These are phyloP conservation scores for Sebastes taczanowskii DNA, from an alignment of 2,797 vertebrate genomes.

Conservation along the genomic window DNA sequence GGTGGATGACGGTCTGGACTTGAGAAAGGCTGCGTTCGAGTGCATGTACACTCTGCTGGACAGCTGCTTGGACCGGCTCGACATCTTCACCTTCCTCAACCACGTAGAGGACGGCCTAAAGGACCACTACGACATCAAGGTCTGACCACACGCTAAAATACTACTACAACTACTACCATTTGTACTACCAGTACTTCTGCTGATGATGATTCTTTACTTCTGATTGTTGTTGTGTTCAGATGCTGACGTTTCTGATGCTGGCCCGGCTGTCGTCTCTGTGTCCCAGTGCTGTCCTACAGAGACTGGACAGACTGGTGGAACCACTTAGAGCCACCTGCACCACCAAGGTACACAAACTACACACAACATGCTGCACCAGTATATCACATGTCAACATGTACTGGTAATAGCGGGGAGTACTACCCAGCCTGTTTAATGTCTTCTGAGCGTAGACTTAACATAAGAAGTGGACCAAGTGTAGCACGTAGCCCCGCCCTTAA, in stretches of 20 bases:
- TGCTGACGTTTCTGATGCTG: slow-evolving; percentile 97
- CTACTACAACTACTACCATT: too few relatives aligned
- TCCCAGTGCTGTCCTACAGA: slow-evolving; percentile 95
- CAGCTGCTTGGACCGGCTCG: slow-evolving; percentile 92
- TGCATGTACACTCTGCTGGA: slow-evolving; percentile 98
- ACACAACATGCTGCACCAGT: neutral
- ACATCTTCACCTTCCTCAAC: slow-evolving; percentile 94
- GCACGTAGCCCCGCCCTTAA: too few relatives aligned
- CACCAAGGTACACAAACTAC: slow-evolving; percentile 83
- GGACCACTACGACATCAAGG: slow-evolving; percentile 86
- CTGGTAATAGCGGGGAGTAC: too few relatives aligned
- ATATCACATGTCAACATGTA: too few relatives aligned
- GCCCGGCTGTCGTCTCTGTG: slow-evolving; percentile 89
- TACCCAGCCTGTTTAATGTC: too few relatives aligned
- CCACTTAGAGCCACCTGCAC: slow-evolving; percentile 91
- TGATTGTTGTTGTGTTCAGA: slow-evolving; percentile 79
- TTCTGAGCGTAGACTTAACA: too few relatives aligned
- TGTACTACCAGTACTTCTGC: neutral
- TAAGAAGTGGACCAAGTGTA: too few relatives aligned
- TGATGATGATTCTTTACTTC: neutral
- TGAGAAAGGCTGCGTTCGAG: slow-evolving; percentile 96
- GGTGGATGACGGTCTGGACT: slow-evolving; percentile 93
- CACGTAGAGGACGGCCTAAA: slow-evolving; percentile 96
- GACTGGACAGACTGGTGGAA: slow-evolving; percentile 95
- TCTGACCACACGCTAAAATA: neutral